phyloP scores from a whole-genome alignment of 2,797 vertebrate species.

The Acanthurus lineatus region DNA sequence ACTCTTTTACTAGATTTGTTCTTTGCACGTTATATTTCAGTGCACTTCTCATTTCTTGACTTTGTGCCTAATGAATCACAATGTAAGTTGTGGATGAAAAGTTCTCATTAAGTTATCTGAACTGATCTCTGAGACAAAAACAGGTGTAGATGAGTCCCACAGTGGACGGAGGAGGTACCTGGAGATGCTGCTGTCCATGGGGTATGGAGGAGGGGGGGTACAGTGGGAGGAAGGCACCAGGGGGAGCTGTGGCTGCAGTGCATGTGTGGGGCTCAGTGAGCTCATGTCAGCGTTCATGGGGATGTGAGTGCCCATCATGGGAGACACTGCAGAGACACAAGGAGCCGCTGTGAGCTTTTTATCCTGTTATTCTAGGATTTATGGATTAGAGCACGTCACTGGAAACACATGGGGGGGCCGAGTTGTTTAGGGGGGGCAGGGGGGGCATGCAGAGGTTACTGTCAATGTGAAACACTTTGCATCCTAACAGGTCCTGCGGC shows the following conservation, averaged over 20 bases:
- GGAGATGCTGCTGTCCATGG: slow-evolving; percentile 99
- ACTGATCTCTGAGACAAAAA: neutral
- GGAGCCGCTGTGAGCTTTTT: slow-evolving; percentile 74
- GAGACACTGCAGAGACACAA: slow-evolving; percentile 91
- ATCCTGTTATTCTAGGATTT: slow-evolving; percentile 31
- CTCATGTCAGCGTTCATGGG: slow-evolving; percentile 97
- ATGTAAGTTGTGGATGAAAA: neutral
- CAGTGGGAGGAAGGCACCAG: slow-evolving; percentile 99
- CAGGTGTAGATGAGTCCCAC: slow-evolving; percentile 35
- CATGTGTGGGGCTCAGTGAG: slow-evolving; percentile 95
- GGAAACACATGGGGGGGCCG: slow-evolving; percentile 10
- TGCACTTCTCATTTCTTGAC: too few relatives aligned
- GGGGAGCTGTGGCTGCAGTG: slow-evolving; percentile 94
- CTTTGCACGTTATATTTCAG: neutral
- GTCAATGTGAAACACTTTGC: slow-evolving; percentile 56
- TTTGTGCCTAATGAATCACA: neutral
- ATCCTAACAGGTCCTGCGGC: slow-evolving; percentile 56
- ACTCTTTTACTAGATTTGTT: too few relatives aligned
- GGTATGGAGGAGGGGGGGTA: slow-evolving; percentile 98
- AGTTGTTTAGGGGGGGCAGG: neutral
- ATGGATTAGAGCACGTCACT: slow-evolving; percentile 33
- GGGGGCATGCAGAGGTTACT: slow-evolving; percentile 51
- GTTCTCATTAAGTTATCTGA: neutral
- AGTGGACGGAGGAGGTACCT: slow-evolving; percentile 88
- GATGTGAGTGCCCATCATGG: slow-evolving; percentile 98